Evolutionary conservation across 2,113 vertebrate species (phyloP), one percentile per base, ranked within the genome.

Genomic region (Dipodomys ordii): DNA sequence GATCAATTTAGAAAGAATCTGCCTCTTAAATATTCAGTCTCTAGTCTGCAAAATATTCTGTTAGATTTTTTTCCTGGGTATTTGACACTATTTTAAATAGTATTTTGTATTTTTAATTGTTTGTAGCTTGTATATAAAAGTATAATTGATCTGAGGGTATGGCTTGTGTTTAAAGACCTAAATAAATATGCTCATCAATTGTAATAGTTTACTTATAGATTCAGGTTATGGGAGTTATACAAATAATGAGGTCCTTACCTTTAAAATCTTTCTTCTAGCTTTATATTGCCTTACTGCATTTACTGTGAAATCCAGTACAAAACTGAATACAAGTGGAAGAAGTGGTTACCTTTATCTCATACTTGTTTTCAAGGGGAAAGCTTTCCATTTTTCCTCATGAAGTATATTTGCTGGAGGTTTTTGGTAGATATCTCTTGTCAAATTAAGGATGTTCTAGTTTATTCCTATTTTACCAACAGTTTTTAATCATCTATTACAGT

Each of bases 401-500:
- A 49, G 6, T 35, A 64, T 53, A 7, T 53, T 71, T 87, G 30
- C 18, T 76, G 6, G 72, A 68, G 22, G 4, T 15, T 57, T 67
- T 88, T 69, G 62, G 12, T 83, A 30, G 23, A n/a, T 49, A 91
- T 2, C n/a, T 82, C 73, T 81, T 68, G 69, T 49, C 53, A 87
- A 67, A 62, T 83, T 77, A 83, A 44, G 46, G 28, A 88, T 76
- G 30, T 27, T 77, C 19, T 67, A 65, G 74, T 93, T 25, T 92
- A 73, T 22, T 65, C 49, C 1, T 11, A 60, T 20, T 72, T 93
- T 87, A 11, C 25, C 65, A 87, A 49, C 1, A 92, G 19, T 15
- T 89, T 93, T 88, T 53, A 76, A 57, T 79, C 76, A 87, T 60
- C 74, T 86, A 87, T 77, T 91, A 18, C 79, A 22, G 39, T 83